These are phyloP conservation scores for Aproaerema taeniolella DNA, from an alignment of 2,888 invertebrate genomes.

Conservation along the genomic window DNA sequence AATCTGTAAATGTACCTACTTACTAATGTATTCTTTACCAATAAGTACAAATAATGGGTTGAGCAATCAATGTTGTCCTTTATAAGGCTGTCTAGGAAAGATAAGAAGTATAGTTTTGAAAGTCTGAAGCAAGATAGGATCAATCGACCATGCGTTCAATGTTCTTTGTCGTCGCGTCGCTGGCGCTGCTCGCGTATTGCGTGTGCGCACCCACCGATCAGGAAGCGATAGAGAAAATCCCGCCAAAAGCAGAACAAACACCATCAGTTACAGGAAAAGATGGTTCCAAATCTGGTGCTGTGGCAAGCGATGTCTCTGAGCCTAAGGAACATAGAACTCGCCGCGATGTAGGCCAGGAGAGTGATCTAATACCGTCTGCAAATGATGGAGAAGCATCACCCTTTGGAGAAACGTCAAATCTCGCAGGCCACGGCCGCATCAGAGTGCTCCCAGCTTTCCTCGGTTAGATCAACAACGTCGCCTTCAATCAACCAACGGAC, in stretches of 20 bases:
- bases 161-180: constrained; percentile 59
- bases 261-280: constrained; percentile 64
- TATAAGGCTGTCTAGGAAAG: constrained; percentile 37
- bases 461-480: constrained; percentile 35
- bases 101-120: constrained; percentile 28
- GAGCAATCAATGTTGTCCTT: constrained; percentile 40
- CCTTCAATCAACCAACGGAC: background rate
- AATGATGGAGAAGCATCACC: constrained; percentile 51
- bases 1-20: no score
- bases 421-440: constrained; percentile 56
- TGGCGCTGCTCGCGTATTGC: constrained; percentile 62
- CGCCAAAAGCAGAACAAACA: constrained; percentile 57
- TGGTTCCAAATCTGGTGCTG: constrained; percentile 64
- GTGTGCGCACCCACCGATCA: constrained; percentile 50
- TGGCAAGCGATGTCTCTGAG: constrained; percentile 51
- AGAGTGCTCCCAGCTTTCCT: constrained; percentile 63
- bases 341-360: constrained; percentile 51
- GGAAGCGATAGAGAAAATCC: constrained; percentile 66
- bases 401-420: constrained; percentile 48
- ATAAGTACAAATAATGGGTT: constrained; percentile 47
- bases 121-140: constrained; percentile 58
- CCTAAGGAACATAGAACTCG: constrained; percentile 32
- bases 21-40: constrained; percentile 46
- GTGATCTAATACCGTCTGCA: constrained; percentile 53
- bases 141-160: constrained; percentile 62